Conservation (phyloP, 2,113 vertebrate genomes). For the Ellobius talpinus region DNA sequence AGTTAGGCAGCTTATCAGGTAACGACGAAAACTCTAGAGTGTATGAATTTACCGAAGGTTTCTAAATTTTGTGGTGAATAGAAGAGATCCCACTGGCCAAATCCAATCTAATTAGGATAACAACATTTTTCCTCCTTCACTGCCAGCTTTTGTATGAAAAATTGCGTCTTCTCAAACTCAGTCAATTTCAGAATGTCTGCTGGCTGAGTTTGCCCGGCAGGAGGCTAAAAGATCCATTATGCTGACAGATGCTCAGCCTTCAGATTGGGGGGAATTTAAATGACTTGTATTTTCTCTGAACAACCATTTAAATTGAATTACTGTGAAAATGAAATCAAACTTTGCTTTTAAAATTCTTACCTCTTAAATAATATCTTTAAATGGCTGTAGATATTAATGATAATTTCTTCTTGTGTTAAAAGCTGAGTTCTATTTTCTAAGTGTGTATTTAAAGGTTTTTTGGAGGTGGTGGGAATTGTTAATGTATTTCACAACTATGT, state of each 20-base stretch:
- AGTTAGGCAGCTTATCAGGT: not conserved
- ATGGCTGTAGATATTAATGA: not conserved
- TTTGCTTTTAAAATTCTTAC: constrained; percentile 27
- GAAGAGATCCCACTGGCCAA: constrained; percentile 65
- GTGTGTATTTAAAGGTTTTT: not conserved
- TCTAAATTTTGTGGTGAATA: constrained; percentile 58
- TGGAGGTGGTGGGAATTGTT: not conserved
- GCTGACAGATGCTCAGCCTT: constrained; percentile 16
- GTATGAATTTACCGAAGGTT: constrained; percentile 48
- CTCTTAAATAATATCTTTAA: constrained; percentile 35
- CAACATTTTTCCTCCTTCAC: constrained; percentile 56
- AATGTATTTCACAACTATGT: not conserved
- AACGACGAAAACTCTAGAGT: constrained; percentile 38
- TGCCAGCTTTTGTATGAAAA: constrained; percentile 71
- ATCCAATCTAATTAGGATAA: constrained; percentile 68
- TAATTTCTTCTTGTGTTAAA: constrained; percentile 43
- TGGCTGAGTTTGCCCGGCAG: constrained; percentile 52
- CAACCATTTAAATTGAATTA: constrained; percentile 65
- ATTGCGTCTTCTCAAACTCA: constrained; percentile 6
- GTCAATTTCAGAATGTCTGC: constrained; percentile 65
- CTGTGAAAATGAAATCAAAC: constrained; percentile 54
- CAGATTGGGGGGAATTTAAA: constrained; percentile 48
- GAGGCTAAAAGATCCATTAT: constrained; percentile 59
- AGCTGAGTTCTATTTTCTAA: constrained; percentile 4
- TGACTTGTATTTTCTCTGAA: constrained; percentile 59